Conservation (phyloP, 2,888 invertebrate species). For the Chrysopilus asiliformis region DNA sequence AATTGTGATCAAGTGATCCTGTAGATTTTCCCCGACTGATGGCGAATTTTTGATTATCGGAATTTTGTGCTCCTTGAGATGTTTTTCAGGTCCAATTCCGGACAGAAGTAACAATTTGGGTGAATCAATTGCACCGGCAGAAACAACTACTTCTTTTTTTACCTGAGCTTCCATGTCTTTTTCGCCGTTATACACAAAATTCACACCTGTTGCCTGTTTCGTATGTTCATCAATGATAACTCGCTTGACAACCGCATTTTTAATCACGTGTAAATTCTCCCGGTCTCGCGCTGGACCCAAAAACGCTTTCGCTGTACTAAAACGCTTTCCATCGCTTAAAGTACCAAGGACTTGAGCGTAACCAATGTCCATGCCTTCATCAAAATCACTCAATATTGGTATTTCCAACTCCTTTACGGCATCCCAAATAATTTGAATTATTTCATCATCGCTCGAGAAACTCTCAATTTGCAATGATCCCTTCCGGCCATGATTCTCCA, state of each 20-base stretch:
- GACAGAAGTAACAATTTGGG: constrained; percentile 22
- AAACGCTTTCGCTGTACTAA: constrained; percentile 66
- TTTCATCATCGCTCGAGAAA: constrained; percentile 49
- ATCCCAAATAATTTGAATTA: constrained; percentile 46
- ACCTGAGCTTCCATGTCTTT: constrained; percentile 13
- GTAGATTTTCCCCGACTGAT: constrained; percentile 59
- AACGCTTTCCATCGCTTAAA: constrained; percentile 54
- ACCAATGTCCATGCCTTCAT: constrained; percentile 57
- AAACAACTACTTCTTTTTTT: constrained; percentile 21
- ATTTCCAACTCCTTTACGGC: constrained; percentile 50
- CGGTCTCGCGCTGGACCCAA: constrained; percentile 26
- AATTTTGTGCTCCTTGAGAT: constrained; percentile 17
- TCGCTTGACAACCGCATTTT: constrained; percentile 16
- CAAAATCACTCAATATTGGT: constrained; percentile 48
- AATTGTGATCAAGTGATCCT: constrained; percentile 59
- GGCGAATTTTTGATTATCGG: constrained; percentile 18
- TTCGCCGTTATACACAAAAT: constrained; percentile 6
- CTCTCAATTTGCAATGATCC: constrained; percentile 57
- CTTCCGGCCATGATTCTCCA: constrained; percentile 42
- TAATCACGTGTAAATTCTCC: constrained; percentile 21
- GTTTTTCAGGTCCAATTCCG: constrained; percentile 21
- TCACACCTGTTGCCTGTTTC: constrained; percentile 3
- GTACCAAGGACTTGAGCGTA: constrained; percentile 60
- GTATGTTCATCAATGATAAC: constrained; percentile 8
- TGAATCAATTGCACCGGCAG: constrained; percentile 23